These are phyloP conservation scores for Schizotus pectinicornis DNA, from an alignment of 2,888 invertebrate species.

Conservation along the genomic window DNA sequence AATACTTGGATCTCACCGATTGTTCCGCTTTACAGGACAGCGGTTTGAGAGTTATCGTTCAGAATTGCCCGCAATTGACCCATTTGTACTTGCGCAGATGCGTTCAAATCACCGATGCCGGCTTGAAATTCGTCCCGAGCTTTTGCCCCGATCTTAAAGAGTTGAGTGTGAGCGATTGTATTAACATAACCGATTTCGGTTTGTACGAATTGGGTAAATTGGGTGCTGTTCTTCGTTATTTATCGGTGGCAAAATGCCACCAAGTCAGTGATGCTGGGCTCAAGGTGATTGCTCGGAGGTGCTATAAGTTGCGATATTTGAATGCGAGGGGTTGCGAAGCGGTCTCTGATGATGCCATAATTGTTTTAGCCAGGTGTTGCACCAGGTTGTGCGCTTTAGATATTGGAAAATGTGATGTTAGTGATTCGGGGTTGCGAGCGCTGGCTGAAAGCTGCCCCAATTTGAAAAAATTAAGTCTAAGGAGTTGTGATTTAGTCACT, in stretches of 20 bases:
- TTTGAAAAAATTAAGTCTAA: conserved; percentile 85
- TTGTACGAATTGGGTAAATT: conserved; percentile 88
- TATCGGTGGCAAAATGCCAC: conserved; percentile 93
- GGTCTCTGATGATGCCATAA: conserved; percentile 90
- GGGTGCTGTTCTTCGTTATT: conserved; percentile 86
- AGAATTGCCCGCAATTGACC: conserved; percentile 85
- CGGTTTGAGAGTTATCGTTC: conserved; percentile 81
- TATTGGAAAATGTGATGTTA: conserved; percentile 92
- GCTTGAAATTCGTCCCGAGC: conserved; percentile 89
- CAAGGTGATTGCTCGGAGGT: conserved; percentile 83
- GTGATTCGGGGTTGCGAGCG: conserved; percentile 85
- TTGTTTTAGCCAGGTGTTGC: conserved; percentile 84
- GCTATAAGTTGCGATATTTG: conserved; percentile 86
- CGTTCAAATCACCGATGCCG: conserved; percentile 87
- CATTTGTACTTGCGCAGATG: conserved; percentile 89
- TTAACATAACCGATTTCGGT: conserved; percentile 88
- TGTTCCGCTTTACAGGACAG: conserved; percentile 85
- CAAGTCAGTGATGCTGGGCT: conserved; percentile 90
- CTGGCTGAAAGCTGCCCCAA: conserved; percentile 90
- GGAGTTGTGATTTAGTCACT: conserved; percentile 90
- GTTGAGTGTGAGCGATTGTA: conserved; percentile 89
- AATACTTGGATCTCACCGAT: conserved; percentile 90
- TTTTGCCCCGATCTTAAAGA: conserved; percentile 86
- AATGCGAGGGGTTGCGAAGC: conserved; percentile 94
- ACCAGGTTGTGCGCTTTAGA: conserved; percentile 86